A percentile compares a stretch with the other conserved stretches of the same genome.
These are phyloP conservation scores for Chamaedrilus cognettii DNA, from an alignment of 2,888 invertebrate genomes.

Conservation along the genomic window DNA sequence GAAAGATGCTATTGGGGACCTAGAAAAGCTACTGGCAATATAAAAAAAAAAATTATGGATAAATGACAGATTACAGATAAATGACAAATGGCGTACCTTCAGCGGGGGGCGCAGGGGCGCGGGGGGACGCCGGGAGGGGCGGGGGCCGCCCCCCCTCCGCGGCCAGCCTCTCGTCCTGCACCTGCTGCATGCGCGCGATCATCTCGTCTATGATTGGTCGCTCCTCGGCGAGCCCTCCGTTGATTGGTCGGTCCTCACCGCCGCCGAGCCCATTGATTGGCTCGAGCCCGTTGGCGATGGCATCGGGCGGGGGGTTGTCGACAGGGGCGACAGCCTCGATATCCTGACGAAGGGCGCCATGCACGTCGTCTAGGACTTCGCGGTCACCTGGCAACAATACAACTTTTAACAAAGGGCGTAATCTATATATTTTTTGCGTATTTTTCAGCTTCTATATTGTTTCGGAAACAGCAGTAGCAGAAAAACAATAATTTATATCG, in stretches of 20 bases:
- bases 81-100: too few species aligned
- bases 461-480: neutral
- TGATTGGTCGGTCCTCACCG: constrained; percentile 57
- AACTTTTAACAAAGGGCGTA: too few species aligned
- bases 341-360: constrained; percentile 13
- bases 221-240: constrained; percentile 66
- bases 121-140: too few species aligned
- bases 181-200: constrained; percentile 71
- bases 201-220: constrained; percentile 69
- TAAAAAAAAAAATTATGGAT: too few species aligned
- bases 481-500: neutral
- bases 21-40: too few species aligned
- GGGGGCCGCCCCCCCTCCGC: constrained; percentile 36
- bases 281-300: constrained; percentile 5
- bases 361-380: constrained; percentile 46
- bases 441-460: too few species aligned
- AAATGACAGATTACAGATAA: too few species aligned
- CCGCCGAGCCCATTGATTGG: constrained; percentile 11
- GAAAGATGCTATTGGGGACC: too few species aligned
- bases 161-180: constrained; percentile 57
- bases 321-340: constrained; percentile 15
- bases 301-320: constrained; percentile 3
- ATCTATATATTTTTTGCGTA: too few species aligned
- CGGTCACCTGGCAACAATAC: constrained; percentile 46
- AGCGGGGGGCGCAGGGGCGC: too few species aligned